Evolutionary conservation across 2,797 vertebrate genomes (phyloP), one percentile per base, ranked within the genome.

Genomic region (Melanitta fusca): DNA sequence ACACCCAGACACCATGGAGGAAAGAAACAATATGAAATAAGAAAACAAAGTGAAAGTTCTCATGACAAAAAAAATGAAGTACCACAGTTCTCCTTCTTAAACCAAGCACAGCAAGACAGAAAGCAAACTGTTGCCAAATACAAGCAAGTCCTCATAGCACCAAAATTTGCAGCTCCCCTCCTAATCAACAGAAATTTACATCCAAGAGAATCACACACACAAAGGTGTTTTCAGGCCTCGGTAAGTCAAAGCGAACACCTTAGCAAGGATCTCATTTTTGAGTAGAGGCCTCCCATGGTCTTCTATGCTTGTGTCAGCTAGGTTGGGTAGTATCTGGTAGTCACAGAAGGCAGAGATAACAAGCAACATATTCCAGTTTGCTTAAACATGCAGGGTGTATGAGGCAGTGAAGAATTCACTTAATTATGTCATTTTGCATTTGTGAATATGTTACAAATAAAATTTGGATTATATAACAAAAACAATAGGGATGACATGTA

Each of bases 1-100:
- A 7, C 7, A 3, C 13, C 25, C 60, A 78, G 60, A 28, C 30
- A 43, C 32, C 36, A 3, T 0, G 0, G 53, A 21, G 24, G 30
- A 32, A 56, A 58, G 32, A 30, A 68, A 15, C 8, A 34, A 51
- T 1, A 3, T 0, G 3, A 6, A 5, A 51, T 14, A 49, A 73
- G 28, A 61, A 69, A 69, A 30, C 4, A 58, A 60, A 7, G 18
- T 30, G 11, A 17, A 71, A 83, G 19, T 34, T 79, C 41, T 41
- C 5, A 1, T 2, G 10, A 36, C 38, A 64, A 45, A 90, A 9
- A 43, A 43, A n/a, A 6, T 6, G 38, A 68, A 75, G 41, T 28
- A 28, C 3, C 13, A 2, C 28, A 39, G 21, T 49, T 68, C 47
- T 57, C 14, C 53, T 21, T 14, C 38, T 89, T 36, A 28, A 10